A percentile compares a stretch with the other conserved stretches of the same genome.
Evolutionary conservation across 2,888 invertebrate genomes (phyloP).

Genomic region (Tachina lurida): DNA sequence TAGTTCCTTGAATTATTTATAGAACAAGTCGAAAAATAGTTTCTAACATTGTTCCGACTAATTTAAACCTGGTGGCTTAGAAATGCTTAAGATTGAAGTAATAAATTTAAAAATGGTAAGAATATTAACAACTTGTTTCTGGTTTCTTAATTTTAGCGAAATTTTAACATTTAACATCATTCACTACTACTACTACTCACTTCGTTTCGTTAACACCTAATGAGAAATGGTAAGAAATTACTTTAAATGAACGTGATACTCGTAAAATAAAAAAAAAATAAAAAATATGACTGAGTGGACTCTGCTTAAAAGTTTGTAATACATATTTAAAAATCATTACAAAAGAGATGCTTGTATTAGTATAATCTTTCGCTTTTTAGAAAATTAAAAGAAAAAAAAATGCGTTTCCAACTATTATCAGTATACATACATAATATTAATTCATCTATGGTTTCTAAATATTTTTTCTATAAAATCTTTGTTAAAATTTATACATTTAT

Average conservation of each 20-base stretch:
- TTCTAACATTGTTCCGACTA: neutral
- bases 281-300: neutral
- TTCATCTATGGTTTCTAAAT: constrained; percentile 55
- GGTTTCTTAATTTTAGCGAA: neutral
- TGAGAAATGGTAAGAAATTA: neutral
- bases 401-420: neutral
- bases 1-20: neutral
- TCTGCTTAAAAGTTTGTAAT: neutral
- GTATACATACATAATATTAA: constrained; percentile 14
- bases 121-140: constrained; percentile 43
- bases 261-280: neutral
- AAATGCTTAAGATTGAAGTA: constrained; percentile 50
- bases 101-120: constrained; percentile 41
- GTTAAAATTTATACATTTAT: constrained; percentile 17
- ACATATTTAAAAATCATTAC: neutral
- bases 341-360: neutral
- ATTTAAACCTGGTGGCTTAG: constrained; percentile 39
- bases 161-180: neutral
- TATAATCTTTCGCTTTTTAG: neutral
- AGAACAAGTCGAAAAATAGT: neutral
- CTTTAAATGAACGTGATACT: neutral
- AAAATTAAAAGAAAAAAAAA: constrained; percentile 1
- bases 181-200: neutral
- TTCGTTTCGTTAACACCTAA: neutral
- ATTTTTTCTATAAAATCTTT: constrained; percentile 28